Evolutionary conservation across 2,888 invertebrate species (phyloP).

Genomic region (Microplitis deprimator): DNA sequence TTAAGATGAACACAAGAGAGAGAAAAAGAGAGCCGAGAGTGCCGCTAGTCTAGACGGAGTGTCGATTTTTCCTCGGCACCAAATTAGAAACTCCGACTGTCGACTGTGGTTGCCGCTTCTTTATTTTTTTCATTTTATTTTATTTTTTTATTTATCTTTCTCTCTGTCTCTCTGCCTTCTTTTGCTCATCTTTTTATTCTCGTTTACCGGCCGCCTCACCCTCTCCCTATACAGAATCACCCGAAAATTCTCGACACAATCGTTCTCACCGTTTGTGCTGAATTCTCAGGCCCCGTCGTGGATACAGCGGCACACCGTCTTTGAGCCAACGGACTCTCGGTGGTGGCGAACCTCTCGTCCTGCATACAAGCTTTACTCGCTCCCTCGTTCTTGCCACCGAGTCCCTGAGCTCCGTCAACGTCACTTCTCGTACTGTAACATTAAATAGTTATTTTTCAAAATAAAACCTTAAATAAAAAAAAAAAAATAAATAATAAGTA

Average conservation of each 20-base stretch:
- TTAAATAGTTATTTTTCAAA: slow-evolving; percentile 34
- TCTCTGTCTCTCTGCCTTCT: slow-evolving; percentile 33
- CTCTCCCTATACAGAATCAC: slow-evolving; percentile 10
- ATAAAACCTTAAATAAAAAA: slow-evolving; percentile 20
- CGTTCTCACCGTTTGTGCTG: slow-evolving; percentile 69
- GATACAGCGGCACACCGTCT: slow-evolving; percentile 68
- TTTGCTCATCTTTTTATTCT: slow-evolving; percentile 32
- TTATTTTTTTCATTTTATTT: slow-evolving; percentile 3
- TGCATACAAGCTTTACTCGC: slow-evolving; percentile 70
- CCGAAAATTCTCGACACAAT: slow-evolving; percentile 3
- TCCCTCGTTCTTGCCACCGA: slow-evolving; percentile 70
- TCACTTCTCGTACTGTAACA: slow-evolving; percentile 68
- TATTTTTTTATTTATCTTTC: slow-evolving; percentile 38
- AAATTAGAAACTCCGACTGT: slow-evolving; percentile 55
- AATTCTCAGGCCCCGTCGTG: slow-evolving; percentile 69
- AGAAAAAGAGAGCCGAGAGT: slow-evolving; percentile 45
- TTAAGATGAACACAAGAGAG: slow-evolving; percentile 51
- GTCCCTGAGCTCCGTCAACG: slow-evolving; percentile 71
- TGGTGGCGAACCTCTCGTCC: slow-evolving; percentile 69
- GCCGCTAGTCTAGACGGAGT: slow-evolving; percentile 57
- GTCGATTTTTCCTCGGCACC: slow-evolving; percentile 66
- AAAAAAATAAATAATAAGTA: slow-evolving; percentile 20
- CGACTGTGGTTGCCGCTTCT: slow-evolving; percentile 29
- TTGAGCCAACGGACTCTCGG: slow-evolving; percentile 70
- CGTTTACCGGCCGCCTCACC: background rate